Base-by-base conservation (phyloP, 1,140 invertebrate species). In the Parasteatoda tepidariorum region DNA sequence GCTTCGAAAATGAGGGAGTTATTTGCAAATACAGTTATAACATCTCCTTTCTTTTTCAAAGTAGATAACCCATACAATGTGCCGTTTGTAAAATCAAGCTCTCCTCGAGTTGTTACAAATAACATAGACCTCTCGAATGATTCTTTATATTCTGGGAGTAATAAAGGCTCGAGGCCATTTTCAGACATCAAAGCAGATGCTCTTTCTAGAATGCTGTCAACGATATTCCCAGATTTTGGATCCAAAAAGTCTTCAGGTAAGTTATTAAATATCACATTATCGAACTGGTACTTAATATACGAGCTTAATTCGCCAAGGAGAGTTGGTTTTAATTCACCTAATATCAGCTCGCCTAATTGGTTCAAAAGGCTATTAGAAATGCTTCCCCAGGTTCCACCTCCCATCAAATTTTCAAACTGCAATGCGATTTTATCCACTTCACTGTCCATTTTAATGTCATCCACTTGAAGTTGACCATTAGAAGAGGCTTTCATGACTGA, bases 361-460 rank as follows among this genome's bases (percentile, higher is more conserved):
- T 85, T 86, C 11, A 87, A 54, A 6, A 85, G 54, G 28, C 81
- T 70, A 31, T 86, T 85, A 7, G 79, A 79, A 3, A 86, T 70
- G 6, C 55, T 33, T 0, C 61, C 38, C 64, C 57, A 73, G 1
- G 67, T 22, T 13, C 83, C 85, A 13, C 85, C 78, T 2, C 86
- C 85, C 66, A 83, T 67, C 1, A 87, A 66, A 59, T 85, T 85
- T 22, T 85, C 85, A 26, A 87, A 85, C n/a, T 85, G 73, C 6
- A 87, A 26, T 31, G 76, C 38, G 22, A 85, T 75, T 3, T 82
- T 67, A 6, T 33, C 81, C 0, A 83, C 67, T 3, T 74, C 54
- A 2, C 78, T 64, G 28, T 83, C 67, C 13, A 86, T 33, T 59
- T 85, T 73, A 11, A 83, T 38, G n/a, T 64, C 34, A 6, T 57